These are phyloP conservation scores for Amblyjoppa proteus DNA, from an alignment of 2,888 invertebrate species.

Conservation along the genomic window DNA sequence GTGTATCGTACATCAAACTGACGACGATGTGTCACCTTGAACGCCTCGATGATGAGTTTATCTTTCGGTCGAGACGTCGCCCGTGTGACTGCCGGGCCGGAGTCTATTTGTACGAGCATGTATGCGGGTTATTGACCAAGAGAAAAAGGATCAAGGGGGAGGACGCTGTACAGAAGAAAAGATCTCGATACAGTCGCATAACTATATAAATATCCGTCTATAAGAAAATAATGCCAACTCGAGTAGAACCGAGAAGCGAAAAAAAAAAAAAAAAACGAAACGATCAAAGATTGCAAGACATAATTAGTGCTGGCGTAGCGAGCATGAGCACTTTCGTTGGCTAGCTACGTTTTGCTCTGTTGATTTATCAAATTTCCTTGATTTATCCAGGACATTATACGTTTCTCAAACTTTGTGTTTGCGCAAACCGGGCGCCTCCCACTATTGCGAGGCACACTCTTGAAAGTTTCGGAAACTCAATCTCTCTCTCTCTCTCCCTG, in stretches of 20 bases:
- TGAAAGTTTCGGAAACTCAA: constrained; percentile 79
- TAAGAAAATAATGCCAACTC: background rate
- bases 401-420: constrained; percentile 81
- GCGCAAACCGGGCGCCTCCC: constrained; percentile 76
- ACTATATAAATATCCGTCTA: background rate
- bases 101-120: background rate
- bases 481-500: constrained; percentile 54
- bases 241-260: background rate
- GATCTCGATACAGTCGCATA: background rate
- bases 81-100: background rate
- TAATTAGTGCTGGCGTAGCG: constrained; percentile 58
- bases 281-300: constrained; percentile 36
- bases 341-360: constrained; percentile 69
- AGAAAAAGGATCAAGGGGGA: background rate
- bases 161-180: background rate
- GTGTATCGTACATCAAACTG: constrained; percentile 4
- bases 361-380: constrained; percentile 82
- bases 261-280: constrained; percentile 11
- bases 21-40: constrained; percentile 59
- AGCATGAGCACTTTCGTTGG: constrained; percentile 28
- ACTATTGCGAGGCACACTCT: constrained; percentile 78
- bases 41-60: constrained; percentile 49
- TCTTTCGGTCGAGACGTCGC: constrained; percentile 7
- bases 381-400: constrained; percentile 82
- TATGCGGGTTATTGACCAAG: background rate